Conservation (phyloP, 2,797 vertebrate species). For the Setipinna tenuifilis region DNA sequence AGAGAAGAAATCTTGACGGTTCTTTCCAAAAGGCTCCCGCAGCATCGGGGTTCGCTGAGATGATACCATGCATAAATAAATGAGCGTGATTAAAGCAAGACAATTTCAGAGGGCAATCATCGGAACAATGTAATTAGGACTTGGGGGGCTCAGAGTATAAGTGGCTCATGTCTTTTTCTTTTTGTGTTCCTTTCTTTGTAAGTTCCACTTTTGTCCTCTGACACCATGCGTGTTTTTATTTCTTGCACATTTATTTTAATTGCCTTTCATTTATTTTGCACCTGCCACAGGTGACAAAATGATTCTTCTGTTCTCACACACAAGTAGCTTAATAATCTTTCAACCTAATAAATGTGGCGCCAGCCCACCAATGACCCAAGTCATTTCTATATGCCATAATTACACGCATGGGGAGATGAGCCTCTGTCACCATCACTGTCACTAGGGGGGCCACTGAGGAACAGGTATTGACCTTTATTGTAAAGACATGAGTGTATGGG, state of each 20-base stretch:
- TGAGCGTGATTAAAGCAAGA: constrained; percentile 38
- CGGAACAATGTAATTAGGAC: not conserved
- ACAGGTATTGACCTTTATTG: not conserved
- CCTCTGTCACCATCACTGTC: not conserved
- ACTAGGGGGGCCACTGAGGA: not conserved
- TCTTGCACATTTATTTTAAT: not conserved
- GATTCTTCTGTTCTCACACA: not conserved
- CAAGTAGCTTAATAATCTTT: not conserved
- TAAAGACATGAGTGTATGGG: not conserved
- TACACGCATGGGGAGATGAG: not conserved
- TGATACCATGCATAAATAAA: constrained; percentile 31
- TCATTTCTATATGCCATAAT: not conserved
- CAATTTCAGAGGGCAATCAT: constrained; percentile 36
- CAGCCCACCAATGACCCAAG: not conserved
- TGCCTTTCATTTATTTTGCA: not conserved
- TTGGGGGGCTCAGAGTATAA: constrained; percentile 13
- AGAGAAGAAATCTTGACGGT: constrained; percentile 52
- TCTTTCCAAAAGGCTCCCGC: constrained; percentile 53
- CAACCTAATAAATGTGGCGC: not conserved
- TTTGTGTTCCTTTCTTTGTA: not conserved
- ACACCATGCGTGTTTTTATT: not conserved
- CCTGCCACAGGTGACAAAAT: not conserved
- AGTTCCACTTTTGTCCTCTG: not conserved
- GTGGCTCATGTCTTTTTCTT: constrained; percentile 1
- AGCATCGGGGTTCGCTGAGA: constrained; percentile 11